Conservation (phyloP, 2,113 vertebrate species). For the Sylvilagus bachmani region DNA sequence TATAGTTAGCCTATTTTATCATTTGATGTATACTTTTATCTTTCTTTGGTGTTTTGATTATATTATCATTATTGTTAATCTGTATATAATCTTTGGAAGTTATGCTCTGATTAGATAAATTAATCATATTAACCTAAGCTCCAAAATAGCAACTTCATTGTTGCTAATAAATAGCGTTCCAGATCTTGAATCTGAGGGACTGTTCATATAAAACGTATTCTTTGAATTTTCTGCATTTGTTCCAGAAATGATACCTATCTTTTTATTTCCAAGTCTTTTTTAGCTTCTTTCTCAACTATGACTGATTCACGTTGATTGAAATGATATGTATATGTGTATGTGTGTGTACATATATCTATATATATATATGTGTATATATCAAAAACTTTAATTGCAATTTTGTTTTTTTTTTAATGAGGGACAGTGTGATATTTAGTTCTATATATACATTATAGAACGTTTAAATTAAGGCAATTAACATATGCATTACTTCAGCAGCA, state of each 20-base stretch:
- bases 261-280: conserved; percentile 30
- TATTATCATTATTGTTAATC: conserved; percentile 12
- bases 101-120: background rate
- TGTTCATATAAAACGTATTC: background rate
- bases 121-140: conserved; percentile 23
- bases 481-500: too few species aligned
- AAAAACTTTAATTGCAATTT: background rate
- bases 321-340: background rate
- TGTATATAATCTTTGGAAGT: conserved; percentile 10
- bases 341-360: too few species aligned
- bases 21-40: conserved; percentile 4
- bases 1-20: conserved; percentile 8
- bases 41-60: background rate
- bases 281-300: background rate
- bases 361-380: too few species aligned
- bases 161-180: conserved; percentile 45
- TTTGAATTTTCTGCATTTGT: conserved; percentile 25
- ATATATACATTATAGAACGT: too few species aligned
- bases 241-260: background rate
- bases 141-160: conserved; percentile 21
- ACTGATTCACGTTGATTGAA: background rate
- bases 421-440: too few species aligned
- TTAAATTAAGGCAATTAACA: too few species aligned
- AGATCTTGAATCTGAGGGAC: background rate
- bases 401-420: too few species aligned